A percentile compares a stretch with the other conserved stretches of the same genome.
Conservation (phyloP, 2,888 invertebrate genomes). For the Microplitis manilae region DNA sequence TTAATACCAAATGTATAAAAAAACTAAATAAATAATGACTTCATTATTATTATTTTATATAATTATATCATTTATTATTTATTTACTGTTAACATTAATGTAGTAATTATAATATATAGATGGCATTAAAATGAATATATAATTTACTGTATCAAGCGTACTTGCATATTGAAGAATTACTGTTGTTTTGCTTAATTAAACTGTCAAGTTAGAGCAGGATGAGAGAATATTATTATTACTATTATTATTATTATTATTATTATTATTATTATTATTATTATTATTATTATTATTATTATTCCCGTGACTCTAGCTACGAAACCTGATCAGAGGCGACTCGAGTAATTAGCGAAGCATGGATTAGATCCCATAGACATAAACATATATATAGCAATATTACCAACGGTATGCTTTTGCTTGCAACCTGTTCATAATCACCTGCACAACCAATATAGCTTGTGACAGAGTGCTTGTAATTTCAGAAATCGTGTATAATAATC, state of each 20-base stretch:
- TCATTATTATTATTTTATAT: neutral
- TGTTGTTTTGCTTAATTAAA: slow-evolving; percentile 55
- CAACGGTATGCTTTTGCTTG: slow-evolving; percentile 2
- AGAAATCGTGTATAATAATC: slow-evolving; percentile 45
- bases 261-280: too few species aligned
- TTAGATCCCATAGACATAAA: slow-evolving; percentile 45
- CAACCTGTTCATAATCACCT: slow-evolving; percentile 31
- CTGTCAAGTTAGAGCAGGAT: slow-evolving; percentile 25
- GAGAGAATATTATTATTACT: slow-evolving; percentile 6
- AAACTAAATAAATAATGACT: neutral
- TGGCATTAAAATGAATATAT: slow-evolving; percentile 3
- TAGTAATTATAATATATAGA: too few species aligned
- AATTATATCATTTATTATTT: neutral
- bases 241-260: too few species aligned
- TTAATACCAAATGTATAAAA: slow-evolving; percentile 8
- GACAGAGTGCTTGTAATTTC: slow-evolving; percentile 48
- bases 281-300: slow-evolving; percentile 44
- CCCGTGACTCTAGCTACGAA: slow-evolving; percentile 31
- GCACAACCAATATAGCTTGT: slow-evolving; percentile 38
- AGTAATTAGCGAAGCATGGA: slow-evolving; percentile 51
- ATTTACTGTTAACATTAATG: too few species aligned
- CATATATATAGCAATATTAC: slow-evolving; percentile 17
- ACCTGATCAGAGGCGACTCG: slow-evolving; percentile 27
- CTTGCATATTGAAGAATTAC: slow-evolving; percentile 51
- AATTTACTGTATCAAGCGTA: slow-evolving; percentile 41